These are phyloP conservation scores for Datnioides undecimradiatus DNA, from an alignment of 2,113 vertebrate species.

Conservation along the genomic window DNA sequence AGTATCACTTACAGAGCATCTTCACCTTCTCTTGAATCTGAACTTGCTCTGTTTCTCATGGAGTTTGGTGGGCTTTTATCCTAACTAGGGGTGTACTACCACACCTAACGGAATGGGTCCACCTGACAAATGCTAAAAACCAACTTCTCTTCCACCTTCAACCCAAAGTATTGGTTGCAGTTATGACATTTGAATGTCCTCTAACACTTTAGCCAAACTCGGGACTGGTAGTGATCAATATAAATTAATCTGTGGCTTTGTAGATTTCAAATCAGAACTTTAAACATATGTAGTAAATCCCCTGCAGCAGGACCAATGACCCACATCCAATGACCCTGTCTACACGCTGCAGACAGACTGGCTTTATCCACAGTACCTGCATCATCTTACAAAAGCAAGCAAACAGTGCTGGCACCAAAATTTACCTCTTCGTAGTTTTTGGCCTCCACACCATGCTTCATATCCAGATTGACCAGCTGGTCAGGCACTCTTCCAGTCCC, in stretches of 20 bases:
- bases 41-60: not conserved
- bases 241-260: not conserved
- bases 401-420: not conserved
- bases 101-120: not conserved
- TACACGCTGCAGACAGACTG: not conserved
- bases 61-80: not conserved
- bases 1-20: not conserved
- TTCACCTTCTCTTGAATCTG: not conserved
- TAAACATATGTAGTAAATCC: not conserved
- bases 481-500: constrained; percentile 95
- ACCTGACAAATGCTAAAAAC: not conserved
- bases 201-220: not conserved
- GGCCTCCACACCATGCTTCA: constrained; percentile 99
- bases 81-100: not conserved
- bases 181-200: not conserved
- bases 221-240: not conserved
- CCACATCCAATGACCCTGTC: not conserved
- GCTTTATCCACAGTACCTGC: not conserved
- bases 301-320: not conserved
- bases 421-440: constrained; percentile 99
- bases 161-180: not conserved
- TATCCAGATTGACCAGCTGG: constrained; percentile 96
- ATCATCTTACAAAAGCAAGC: not conserved
- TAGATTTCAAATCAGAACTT: not conserved
- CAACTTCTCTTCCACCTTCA: not conserved